Evolutionary conservation across 2,888 invertebrate genomes (phyloP).

Genomic region (Schizaphis graminum): DNA sequence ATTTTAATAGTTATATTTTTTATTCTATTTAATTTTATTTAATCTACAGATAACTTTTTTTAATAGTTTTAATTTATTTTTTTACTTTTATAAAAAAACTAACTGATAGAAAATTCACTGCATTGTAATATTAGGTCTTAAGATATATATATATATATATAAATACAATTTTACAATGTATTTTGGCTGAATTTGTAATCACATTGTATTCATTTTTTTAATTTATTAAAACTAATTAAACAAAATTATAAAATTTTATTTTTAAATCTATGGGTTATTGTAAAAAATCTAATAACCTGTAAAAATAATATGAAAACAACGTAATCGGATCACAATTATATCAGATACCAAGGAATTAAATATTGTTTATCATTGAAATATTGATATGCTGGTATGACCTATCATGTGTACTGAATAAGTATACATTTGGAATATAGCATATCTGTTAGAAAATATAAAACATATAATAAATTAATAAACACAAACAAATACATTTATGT

Average conservation of each 20-base stretch:
- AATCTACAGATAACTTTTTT: too few species aligned
- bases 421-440: too few species aligned
- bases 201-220: not conserved
- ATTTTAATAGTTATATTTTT: too few species aligned
- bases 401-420: too few species aligned
- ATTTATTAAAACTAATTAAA: not conserved
- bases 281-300: not conserved
- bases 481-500: too few species aligned
- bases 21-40: too few species aligned
- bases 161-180: not conserved
- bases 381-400: too few species aligned
- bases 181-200: not conserved
- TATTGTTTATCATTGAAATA: too few species aligned
- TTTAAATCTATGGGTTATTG: not conserved
- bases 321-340: too few species aligned
- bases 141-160: not conserved
- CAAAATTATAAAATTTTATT: not conserved
- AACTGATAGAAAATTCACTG: not conserved
- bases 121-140: not conserved
- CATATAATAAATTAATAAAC: too few species aligned
- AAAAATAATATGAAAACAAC: not conserved
- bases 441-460: too few species aligned
- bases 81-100: not conserved
- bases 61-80: not conserved
- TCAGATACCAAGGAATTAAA: too few species aligned